Base-by-base conservation (phyloP, 1,140 invertebrate genomes). In the Drosophila insularis region DNA sequence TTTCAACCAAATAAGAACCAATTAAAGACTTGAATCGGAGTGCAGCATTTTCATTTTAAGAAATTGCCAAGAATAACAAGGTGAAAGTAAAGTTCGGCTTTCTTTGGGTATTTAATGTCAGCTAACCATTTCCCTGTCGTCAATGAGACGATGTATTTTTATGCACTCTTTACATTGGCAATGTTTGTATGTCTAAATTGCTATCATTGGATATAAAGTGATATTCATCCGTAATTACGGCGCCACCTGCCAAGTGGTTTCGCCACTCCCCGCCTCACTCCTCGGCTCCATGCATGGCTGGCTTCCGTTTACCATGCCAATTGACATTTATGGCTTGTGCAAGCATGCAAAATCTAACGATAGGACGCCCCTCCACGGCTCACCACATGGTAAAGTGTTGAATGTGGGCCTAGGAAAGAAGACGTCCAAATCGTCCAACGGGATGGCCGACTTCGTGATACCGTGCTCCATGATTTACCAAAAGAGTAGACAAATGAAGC, bases 261-360 rank as follows among this genome's bases (percentile, higher is more conserved):
- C 19, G 2, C 10, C 43, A 50, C 19, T 10, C n/a, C 21, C 19
- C 37, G 14, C 40, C 60, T 67, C 55, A 50, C 65, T 69, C 55
- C 54, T 50, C 50, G 11, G 11, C 54, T 21, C 11, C 19, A 17
- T 40, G 37, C 37, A 43, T 37, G 21, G 1, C 35, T 60, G 58
- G 40, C 43, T 53, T 37, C 73, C 56, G 46, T 58, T 43, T 68
- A 67, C 65, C 63, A 61, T 63, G 63, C 74, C 82, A 86, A 82
- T 86, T 86, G 81, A 87, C 82, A 87, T 87, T 86, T 86, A 86
- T 89, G 81, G 79, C 67, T 79, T 86, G 82, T 86, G 82, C 82
- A 86, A 55, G 81, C 75, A 86, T 86, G 82, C 79, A 82, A 71
- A 50, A 72, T 65, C 68, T 76, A 69, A 61, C 75, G 82, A 86